Evolutionary conservation across 2,797 vertebrate species (phyloP), one percentile per base, ranked within the genome.

Genomic region (Ptychadena robeensis): DNA sequence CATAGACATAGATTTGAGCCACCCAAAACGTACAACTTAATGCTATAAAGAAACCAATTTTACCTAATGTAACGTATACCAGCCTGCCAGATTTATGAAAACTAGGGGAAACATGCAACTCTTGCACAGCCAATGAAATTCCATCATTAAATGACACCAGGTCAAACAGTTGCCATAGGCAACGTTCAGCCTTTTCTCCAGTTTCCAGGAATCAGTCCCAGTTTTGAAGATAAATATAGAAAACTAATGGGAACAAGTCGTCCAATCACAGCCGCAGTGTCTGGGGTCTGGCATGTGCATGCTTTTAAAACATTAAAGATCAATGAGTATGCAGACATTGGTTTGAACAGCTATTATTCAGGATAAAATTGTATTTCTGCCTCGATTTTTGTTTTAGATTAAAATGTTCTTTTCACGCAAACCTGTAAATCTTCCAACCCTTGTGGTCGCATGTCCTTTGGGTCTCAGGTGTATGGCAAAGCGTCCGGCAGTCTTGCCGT

Each of bases 391-490:
- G 3, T 44, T 65, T 37, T 7, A 75, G 32, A 28, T 40, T 63
- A 7, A 64, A 63, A 37, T 63, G 59, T 15, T 63, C 11, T 7
- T 38, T 63, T 40, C 3, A 34, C 44, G 31, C 6, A 22, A 35
- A 35, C 2, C 64, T 68, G 44, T 69, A 68, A 68, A 57, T 28
- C 27, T 67, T 15, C 63, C 27, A 11, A 38, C 30, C 22, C 18
- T 67, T 14, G n/a, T 48, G 38, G 67, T 35, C 66, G 40, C 57
- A 59, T 18, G 28, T 71, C 53, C 67, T 40, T 14, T 63, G 44
- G 59, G 34, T 70, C 68, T 80, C 57, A 72, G 67, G 57, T 71
- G 66, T 59, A 44, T 79, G 77, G 69, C 66, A 31, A n/a, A 64
- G 67, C n/a, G 28, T 38, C 68, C 79, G 61, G 30, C 9, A n/a